Base-by-base conservation (phyloP, 2,888 invertebrate species). In the Beris morrisii region DNA sequence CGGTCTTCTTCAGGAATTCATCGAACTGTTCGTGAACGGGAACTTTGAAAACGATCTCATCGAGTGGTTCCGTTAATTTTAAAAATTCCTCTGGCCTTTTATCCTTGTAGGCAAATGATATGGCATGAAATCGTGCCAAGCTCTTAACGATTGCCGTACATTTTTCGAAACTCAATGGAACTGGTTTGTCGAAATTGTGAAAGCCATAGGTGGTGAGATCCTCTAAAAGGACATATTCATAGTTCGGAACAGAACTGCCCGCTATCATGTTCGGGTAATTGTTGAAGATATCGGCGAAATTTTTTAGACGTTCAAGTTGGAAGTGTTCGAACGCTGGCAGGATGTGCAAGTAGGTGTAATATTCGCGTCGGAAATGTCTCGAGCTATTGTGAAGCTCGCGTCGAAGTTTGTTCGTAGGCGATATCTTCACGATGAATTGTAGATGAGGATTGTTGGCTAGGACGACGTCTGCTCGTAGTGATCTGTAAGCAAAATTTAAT, bases 51-150 rank as follows among this genome's bases (percentile, higher is more conserved):
- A 65, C 59, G 6, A 64, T 64, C 45, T 67, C 67, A 9, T 64
- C 22, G 4, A 67, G n/a, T 15, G 53, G 53, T 43, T 22, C 43
- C 12, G 48, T 46, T 7, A 67, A 45, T 44, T 43, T 52, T 2
- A 78, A 72, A 68, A 83, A 84, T 58, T 77, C 73, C 9, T 81
- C 74, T 0, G 83, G 83, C 4, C 81, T 72, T 65, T 84, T 83
- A 69, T 84, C 83, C 74, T 77, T 83, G 77, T 84, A 80, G 0
- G 84, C 84, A 61, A 84, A 82, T 0, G 84, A 84, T 4, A 84
- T 28, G 0, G 84, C 84, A 69, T 85, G 84, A 61, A 80, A 83
- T 72, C 83, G 79, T 0, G 83, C 84, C 13, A 84, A 72, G 0
- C 76, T 76, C 72, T 81, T 79, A 4, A 83, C 73, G 0, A 79